Base-by-base conservation (phyloP, 2,113 vertebrate genomes). In the Leptocoma aspasia region DNA sequence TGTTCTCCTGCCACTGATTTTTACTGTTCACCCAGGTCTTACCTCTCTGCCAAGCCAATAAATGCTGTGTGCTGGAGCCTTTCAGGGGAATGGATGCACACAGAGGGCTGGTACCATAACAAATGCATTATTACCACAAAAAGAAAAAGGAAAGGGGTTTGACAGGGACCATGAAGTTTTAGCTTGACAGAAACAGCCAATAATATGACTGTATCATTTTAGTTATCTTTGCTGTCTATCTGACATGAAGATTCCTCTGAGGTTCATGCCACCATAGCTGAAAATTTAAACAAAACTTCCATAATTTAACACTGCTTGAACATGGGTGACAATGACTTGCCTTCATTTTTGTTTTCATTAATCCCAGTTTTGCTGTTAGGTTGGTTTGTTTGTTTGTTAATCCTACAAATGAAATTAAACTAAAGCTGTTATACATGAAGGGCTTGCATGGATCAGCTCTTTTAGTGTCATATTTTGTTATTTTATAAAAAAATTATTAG, bases 311-410 rank as follows among this genome's bases (percentile, higher is more conserved):
- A 82, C 42, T 85, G 39, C 41, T 86, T 83, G 41, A 83, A 77
- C 54, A 52, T 8, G 27, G 49, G 26, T 88, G 69, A 68, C 71
- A 92, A 64, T 73, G 59, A 60, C 75, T 81, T 81, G 59, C 42
- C 30, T 88, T 80, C 30, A 9, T 50, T 91, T 93, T 86, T 72
- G 10, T 72, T 93, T 77, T 70, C 33, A 66, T 80, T 82, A 86
- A 50, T 68, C 39, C 24, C 31, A 83, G 64, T 73, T 83, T 83
- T 70, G 47, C 79, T 53, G 35, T 70, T 82, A 77, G 50, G 37
- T 90, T 73, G 37, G n/a, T 95, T 70, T 52, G 50, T 92, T 95
- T 86, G 47, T 72, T 95, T 89, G 61, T 57, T 92, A 94, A 93
- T 92, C 60, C 49, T 66, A 93, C 52, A 86, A 86, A 81, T 27